Evolutionary conservation across 2,888 invertebrate genomes (phyloP).

Genomic region (Schizotus pectinicornis): DNA sequence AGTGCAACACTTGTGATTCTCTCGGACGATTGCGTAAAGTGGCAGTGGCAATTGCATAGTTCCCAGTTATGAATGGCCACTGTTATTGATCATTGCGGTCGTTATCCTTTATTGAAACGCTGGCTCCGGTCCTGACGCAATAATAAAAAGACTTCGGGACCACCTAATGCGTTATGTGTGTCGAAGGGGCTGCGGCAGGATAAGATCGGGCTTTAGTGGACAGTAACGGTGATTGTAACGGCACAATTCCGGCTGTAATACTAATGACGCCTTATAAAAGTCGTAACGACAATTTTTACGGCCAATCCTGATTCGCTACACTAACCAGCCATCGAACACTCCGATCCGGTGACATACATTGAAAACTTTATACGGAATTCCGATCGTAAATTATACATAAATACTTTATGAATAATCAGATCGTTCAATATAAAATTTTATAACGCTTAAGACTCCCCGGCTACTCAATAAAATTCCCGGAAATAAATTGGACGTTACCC

Average conservation of each 20-base stretch:
- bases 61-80: too few relatives aligned
- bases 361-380: neutral
- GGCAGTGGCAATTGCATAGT: too few relatives aligned
- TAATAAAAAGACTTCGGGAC: too few relatives aligned
- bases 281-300: neutral
- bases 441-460: constrained; percentile 19
- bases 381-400: constrained; percentile 23
- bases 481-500: constrained; percentile 21
- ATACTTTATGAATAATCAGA: constrained; percentile 28
- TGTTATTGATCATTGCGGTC: too few relatives aligned
- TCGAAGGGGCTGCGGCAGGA: neutral
- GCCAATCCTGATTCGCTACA: constrained; percentile 1
- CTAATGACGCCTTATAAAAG: constrained; percentile 1
- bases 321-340: too few relatives aligned
- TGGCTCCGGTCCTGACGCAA: too few relatives aligned
- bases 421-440: constrained; percentile 21
- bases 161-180: too few relatives aligned
- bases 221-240: constrained; percentile 2
- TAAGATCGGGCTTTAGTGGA: constrained; percentile 5
- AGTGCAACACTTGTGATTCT: too few relatives aligned
- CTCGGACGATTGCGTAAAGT: too few relatives aligned
- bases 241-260: neutral
- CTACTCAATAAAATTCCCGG: constrained; percentile 17
- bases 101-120: too few relatives aligned
- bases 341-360: too few relatives aligned